Percentiles rank a stretch among this genome's conserved stretches.
These are phyloP conservation scores for Peribatodes rhomboidaria DNA, from an alignment of 2,888 invertebrate genomes.

Conservation along the genomic window DNA sequence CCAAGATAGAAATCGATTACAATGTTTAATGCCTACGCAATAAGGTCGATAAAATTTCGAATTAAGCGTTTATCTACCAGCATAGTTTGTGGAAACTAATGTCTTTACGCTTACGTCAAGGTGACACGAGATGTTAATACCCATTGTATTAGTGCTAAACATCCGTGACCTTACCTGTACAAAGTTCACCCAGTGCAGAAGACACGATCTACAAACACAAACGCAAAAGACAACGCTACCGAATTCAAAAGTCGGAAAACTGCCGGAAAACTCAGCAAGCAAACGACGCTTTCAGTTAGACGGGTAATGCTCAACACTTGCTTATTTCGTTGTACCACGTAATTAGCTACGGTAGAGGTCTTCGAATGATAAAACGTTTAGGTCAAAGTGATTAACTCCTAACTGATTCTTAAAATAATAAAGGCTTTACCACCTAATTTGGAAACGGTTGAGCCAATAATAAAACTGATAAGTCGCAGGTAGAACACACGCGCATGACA, in stretches of 20 bases:
- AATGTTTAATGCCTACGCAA: constrained; percentile 50
- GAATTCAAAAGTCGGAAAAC: constrained; percentile 58
- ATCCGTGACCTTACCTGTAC: constrained; percentile 83
- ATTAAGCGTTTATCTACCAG: constrained; percentile 45
- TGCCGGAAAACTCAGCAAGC: constrained; percentile 53
- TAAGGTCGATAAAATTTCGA: constrained; percentile 56
- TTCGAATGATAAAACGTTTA: constrained; percentile 50
- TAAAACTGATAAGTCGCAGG: constrained; percentile 79
- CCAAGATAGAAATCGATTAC: constrained; percentile 53
- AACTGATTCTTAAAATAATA: constrained; percentile 48
- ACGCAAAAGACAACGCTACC: constrained; percentile 51
- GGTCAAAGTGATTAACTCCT: constrained; percentile 41
- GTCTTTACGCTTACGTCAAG: constrained; percentile 81
- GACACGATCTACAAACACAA: constrained; percentile 64
- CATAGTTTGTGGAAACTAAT: constrained; percentile 51
- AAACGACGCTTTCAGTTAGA: constrained; percentile 38
- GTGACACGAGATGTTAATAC: constrained; percentile 83
- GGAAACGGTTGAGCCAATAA: constrained; percentile 68
- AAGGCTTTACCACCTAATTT: constrained; percentile 57
- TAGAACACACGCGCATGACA: constrained; percentile 76
- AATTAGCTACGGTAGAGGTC: constrained; percentile 47
- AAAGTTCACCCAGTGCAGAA: constrained; percentile 81
- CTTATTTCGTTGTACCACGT: constrained; percentile 37
- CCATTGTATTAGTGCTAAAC: constrained; percentile 83
- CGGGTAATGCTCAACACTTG: constrained; percentile 36